A percentile compares a stretch with the other conserved stretches of the same genome.
Evolutionary conservation across 1,140 invertebrate genomes (phyloP).

Genomic region (Diorhabda sublineata): DNA sequence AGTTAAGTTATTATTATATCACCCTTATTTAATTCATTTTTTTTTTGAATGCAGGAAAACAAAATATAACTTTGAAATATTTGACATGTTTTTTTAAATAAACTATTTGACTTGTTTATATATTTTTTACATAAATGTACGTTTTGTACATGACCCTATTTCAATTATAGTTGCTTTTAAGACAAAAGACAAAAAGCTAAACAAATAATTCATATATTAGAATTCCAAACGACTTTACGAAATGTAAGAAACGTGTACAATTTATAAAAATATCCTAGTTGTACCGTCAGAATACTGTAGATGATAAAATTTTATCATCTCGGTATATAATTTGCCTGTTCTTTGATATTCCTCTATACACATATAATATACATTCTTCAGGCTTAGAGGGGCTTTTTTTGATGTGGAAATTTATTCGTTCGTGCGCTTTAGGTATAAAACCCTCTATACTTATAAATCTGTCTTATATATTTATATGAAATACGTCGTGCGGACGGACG

Average conservation of each 20-base stretch:
- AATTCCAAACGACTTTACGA: neutral
- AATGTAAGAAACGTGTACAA: neutral
- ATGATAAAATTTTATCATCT: neutral
- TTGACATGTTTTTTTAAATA: no score
- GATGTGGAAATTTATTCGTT: slow-evolving; percentile 20
- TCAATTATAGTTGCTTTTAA: no score
- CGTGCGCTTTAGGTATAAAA: slow-evolving; percentile 18
- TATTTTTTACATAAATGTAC: no score
- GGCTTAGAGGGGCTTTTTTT: slow-evolving; percentile 13
- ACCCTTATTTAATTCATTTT: no score
- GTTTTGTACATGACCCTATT: no score
- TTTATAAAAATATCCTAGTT: neutral
- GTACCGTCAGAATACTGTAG: neutral
- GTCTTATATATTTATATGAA: slow-evolving; percentile 22
- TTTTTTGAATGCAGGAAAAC: no score
- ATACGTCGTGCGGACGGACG: slow-evolving; percentile 10
- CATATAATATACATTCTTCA: slow-evolving; percentile 19
- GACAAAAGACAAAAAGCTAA: no score
- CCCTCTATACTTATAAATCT: slow-evolving; percentile 23
- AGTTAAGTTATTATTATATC: no score
- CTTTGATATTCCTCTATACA: slow-evolving; percentile 16
- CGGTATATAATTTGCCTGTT: slow-evolving; percentile 16
- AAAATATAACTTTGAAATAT: no score
- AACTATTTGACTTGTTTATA: no score
- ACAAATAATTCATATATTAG: no score